Evolutionary conservation across 2,113 vertebrate genomes (phyloP).

Genomic region (Sylvietta virens): DNA sequence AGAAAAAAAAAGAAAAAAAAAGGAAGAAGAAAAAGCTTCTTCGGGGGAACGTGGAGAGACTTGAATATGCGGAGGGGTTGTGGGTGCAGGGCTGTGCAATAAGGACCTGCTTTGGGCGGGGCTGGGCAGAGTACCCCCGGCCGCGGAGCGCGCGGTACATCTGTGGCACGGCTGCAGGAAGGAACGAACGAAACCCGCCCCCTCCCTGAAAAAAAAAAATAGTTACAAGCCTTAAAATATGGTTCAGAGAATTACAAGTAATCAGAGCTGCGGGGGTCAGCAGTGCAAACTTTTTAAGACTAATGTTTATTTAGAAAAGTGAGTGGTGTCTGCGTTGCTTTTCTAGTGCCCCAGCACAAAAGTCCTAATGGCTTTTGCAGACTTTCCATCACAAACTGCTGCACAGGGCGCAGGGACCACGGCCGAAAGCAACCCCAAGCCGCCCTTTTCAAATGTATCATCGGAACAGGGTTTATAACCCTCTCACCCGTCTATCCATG

Average conservation of each 20-base stretch:
- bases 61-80: not conserved
- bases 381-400: slow-evolving; percentile 54
- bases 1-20: not conserved
- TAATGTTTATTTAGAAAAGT: slow-evolving; percentile 99
- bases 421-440: not conserved
- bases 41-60: not conserved
- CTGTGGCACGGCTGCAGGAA: not conserved
- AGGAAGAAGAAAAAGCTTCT: not conserved
- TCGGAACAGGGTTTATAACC: not conserved
- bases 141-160: not conserved
- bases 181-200: not conserved
- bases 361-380: slow-evolving; percentile 91
- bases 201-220: not conserved
- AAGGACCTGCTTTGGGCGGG: not conserved
- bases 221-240: slow-evolving; percentile 60
- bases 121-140: not conserved
- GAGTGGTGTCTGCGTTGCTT: slow-evolving; percentile 89
- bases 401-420: slow-evolving; percentile 32
- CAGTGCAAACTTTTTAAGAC: slow-evolving; percentile 98
- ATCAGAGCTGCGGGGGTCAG: slow-evolving; percentile 88
- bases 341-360: slow-evolving; percentile 79
- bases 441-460: not conserved
- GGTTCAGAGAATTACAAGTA: slow-evolving; percentile 77
- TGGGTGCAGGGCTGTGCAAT: not conserved
- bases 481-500: not conserved